Base-by-base conservation (phyloP, 1,140 invertebrate genomes). In the Apis laboriosa region DNA sequence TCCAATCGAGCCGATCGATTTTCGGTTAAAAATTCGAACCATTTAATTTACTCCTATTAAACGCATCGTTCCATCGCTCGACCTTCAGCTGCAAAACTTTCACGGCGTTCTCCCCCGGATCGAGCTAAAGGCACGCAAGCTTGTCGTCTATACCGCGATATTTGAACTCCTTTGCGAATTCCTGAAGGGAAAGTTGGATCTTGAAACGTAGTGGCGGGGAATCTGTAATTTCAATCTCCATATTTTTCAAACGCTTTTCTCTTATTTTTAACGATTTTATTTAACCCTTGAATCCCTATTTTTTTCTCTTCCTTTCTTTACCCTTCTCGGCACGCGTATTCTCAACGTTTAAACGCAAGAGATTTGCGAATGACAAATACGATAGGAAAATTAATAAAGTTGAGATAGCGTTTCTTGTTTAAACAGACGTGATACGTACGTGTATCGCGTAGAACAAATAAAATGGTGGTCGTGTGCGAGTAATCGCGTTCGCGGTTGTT, bases 361-460 rank as follows among this genome's bases (percentile, higher is more conserved):
- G 49, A 21, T 55, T 66, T 5, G 8, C 12, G 9, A 64, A 28
- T 0, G 13, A 9, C 2, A 1, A 24, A 3, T 12, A 11, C 51
- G 9, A 67, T 43, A 67, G 28, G 4, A 7, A 73, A 43, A 60
- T 73, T 73, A 28, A 43, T 9, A 17, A n/a, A 2, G 19, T 58
- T n/a, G 49, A 53, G 12, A 56, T 17, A 15, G 28, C 61, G 51
- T 68, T 60, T 19, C 75, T 66, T 28, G 12, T 24, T 53, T 80
- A 80, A 84, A 84, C 58, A 58, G 43, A 49, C 1, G 63, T 79
- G 72, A 83, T 78, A 71, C 63, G 74, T 86, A 34, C 3, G 28
- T 28, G 1, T 2, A 2, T 28, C 2, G 73, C 56, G 60, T 58
- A 70, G 78, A 76, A 61, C 63, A 21, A 63, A 84, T n/a, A 11